A percentile compares a stretch with the other conserved stretches of the same genome.
phyloP scores from a whole-genome alignment of 2,113 vertebrate species.

The Rhizomys pruinosus region DNA sequence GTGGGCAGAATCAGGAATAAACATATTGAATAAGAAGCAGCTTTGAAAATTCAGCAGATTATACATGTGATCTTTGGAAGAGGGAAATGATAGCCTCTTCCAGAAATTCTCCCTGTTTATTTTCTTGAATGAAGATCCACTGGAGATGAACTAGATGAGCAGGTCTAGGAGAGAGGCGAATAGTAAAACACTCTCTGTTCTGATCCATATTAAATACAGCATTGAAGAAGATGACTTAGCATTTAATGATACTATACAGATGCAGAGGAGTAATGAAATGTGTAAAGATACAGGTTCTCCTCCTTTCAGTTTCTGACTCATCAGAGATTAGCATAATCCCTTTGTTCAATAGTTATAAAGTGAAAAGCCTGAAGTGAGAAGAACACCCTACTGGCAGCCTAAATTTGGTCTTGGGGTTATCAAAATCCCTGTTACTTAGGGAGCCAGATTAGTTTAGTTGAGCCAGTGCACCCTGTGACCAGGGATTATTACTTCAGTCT shows the following conservation, averaged over 20 bases:
- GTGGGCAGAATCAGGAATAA: not conserved
- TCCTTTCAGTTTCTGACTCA: constrained; percentile 9
- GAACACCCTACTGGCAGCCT: not conserved
- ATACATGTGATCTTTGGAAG: constrained; percentile 24
- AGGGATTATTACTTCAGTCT: constrained; percentile 14
- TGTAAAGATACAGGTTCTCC: not conserved
- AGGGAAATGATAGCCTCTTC: not conserved
- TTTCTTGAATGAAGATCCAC: not conserved
- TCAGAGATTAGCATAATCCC: not conserved
- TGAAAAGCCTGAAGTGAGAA: not conserved
- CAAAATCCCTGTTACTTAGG: not conserved
- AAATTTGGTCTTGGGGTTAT: not conserved
- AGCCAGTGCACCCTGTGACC: not conserved
- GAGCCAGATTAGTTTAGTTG: not conserved
- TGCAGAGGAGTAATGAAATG: not conserved
- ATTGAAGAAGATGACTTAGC: not conserved
- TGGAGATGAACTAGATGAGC: not conserved
- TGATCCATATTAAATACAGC: not conserved
- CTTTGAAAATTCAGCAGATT: not conserved
- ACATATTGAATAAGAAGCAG: not conserved
- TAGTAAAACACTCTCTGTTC: not conserved
- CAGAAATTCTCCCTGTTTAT: not conserved
- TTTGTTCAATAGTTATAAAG: constrained; percentile 33
- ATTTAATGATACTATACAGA: constrained; percentile 7
- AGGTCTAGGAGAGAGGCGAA: not conserved